Evolutionary conservation across 2,113 vertebrate genomes (phyloP).

Genomic region (Dunckerocampus dactyliophorus): DNA sequence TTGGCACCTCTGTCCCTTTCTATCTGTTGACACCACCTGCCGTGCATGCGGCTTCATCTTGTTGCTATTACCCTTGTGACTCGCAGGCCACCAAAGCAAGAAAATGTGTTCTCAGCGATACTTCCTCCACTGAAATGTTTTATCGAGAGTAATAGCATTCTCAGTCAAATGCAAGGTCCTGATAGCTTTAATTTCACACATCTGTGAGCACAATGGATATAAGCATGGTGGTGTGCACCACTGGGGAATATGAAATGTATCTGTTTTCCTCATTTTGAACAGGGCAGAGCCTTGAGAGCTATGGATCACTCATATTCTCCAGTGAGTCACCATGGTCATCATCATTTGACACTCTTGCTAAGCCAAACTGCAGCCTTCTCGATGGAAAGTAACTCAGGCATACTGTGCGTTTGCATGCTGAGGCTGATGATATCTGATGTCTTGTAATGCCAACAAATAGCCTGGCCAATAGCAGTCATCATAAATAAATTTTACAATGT

Average conservation of each 20-base stretch:
- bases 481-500: too few relatives aligned
- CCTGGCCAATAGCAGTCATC: too few relatives aligned
- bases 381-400: neutral
- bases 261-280: conserved; percentile 45
- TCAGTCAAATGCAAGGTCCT: conserved; percentile 59
- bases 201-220: conserved; percentile 60
- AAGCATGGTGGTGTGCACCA: conserved; percentile 32
- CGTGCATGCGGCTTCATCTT: conserved; percentile 72
- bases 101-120: conserved; percentile 53
- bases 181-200: conserved; percentile 75
- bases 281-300: conserved; percentile 21
- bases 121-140: conserved; percentile 50
- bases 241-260: conserved; percentile 48
- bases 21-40: conserved; percentile 71
- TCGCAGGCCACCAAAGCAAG: conserved; percentile 47
- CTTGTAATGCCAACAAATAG: too few relatives aligned
- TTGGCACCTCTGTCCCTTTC: conserved; percentile 27
- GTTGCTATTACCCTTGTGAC: conserved; percentile 47
- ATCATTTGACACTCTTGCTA: conserved; percentile 7
- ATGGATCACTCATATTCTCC: conserved; percentile 11
- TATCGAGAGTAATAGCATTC: conserved; percentile 61
- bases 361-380: neutral
- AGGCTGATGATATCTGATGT: neutral
- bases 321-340: conserved; percentile 20
- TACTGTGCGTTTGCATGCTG: neutral